These are phyloP conservation scores for Rostratula benghalensis DNA, from an alignment of 2,113 vertebrate species.

Conservation along the genomic window DNA sequence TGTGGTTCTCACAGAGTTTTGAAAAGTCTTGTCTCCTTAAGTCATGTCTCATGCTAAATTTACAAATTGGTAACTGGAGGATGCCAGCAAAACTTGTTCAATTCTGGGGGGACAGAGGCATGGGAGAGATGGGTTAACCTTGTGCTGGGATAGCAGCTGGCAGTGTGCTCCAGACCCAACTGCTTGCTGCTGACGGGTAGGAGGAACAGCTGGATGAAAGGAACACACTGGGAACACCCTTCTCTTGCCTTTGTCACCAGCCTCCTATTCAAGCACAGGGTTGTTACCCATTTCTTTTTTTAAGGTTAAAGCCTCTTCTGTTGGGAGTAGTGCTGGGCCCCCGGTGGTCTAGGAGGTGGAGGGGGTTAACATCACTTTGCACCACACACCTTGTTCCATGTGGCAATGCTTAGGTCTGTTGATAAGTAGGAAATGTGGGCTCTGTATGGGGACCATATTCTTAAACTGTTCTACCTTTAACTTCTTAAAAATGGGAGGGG, in stretches of 20 bases:
- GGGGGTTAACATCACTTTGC: background rate
- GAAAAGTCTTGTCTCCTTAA: background rate
- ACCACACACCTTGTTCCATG: background rate
- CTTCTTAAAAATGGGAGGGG: background rate
- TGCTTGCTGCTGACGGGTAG: background rate
- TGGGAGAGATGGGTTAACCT: background rate
- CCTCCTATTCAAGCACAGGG: background rate
- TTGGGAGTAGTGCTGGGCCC: background rate
- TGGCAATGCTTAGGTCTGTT: rapidly evolving
- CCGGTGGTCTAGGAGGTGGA: background rate
- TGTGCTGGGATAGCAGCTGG: background rate
- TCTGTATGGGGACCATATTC: background rate
- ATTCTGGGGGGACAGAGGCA: background rate
- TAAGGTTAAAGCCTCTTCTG: background rate
- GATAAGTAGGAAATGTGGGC: background rate
- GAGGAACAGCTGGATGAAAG: background rate
- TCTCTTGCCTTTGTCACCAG: background rate
- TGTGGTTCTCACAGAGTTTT: background rate
- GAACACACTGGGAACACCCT: background rate
- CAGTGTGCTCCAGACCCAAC: background rate
- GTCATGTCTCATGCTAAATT: background rate
- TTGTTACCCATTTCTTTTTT: background rate
- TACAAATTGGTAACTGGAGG: background rate
- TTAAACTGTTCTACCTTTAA: background rate
- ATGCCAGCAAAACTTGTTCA: background rate